Evolutionary conservation across 1,140 invertebrate genomes (phyloP), one percentile per base, ranked within the genome.

Genomic region (Ips typographus): DNA sequence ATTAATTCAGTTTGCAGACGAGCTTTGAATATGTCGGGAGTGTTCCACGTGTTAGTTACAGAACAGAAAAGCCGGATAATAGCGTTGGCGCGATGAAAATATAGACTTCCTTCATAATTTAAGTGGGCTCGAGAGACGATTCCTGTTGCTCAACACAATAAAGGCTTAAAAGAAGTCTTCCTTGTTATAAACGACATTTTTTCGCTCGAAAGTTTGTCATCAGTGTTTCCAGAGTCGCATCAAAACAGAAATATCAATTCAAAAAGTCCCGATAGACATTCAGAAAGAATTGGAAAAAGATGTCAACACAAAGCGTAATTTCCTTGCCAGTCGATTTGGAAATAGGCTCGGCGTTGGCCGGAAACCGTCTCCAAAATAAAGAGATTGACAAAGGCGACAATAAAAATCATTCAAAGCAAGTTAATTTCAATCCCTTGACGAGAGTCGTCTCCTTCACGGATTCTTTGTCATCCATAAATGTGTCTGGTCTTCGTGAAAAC

Each of bases 291-390:
- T 56, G 38, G 8, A 22, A 41, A 42, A 64, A 66, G 41, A 78
- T 78, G 77, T 78, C 77, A 6, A 72, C 71, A 42, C 74, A 76
- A 63, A 78, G 77, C 62, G 64, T 78, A 63, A 70, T 76, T 51
- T 78, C 77, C 0, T 60, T 77, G 52, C 76, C 76, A 42, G 73
- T 74, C 6, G 71, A 73, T 56, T 60, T 77, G 52, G 70, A 76
- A 70, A 72, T 77, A 68, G 74, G 65, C 39, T 63, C 76, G 1
- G 70, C 68, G 64, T 75, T 73, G n/a, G 4, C 22, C 1, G 41
- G 41, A 4, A 49, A 7, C 36, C 56, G 55, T n/a, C 53, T 43
- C 42, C 38, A n/a, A 57, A 64, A 39, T 44, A 49, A 58, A 52
- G n/a, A 58, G 2, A 4, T 4, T 40, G 40, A n/a, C 8, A 61